Percentiles rank a stretch among this genome's conserved stretches.
phyloP scores from a whole-genome alignment of 2,888 invertebrate species.

The Strigamia transsilvanica region DNA sequence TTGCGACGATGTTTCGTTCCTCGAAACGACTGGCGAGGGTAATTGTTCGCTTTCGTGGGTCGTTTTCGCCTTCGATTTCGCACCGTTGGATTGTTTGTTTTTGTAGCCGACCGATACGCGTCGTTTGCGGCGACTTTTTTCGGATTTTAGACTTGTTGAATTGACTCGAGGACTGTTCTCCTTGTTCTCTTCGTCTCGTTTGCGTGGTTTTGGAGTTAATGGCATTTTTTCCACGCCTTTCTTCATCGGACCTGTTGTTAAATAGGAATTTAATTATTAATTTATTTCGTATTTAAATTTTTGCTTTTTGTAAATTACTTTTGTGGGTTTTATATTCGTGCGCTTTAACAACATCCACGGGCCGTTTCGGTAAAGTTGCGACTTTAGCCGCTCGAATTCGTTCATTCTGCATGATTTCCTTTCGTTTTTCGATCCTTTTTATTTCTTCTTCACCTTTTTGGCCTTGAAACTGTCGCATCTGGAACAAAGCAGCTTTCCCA shows the following conservation, averaged over 20 bases:
- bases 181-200: neutral
- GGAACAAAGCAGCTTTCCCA: neutral
- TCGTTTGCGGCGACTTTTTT: neutral
- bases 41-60: neutral
- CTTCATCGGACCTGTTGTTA: neutral
- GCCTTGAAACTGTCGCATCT: constrained; percentile 5
- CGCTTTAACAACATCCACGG: neutral
- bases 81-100: neutral
- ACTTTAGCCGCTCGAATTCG: neutral
- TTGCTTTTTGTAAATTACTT: neutral
- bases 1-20: neutral
- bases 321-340: neutral
- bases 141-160: neutral
- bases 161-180: neutral
- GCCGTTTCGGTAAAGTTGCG: neutral
- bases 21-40: neutral
- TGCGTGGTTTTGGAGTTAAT: neutral
- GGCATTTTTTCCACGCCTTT: neutral
- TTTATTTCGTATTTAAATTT: neutral
- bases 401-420: constrained; percentile 4
- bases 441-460: neutral
- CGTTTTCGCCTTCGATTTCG: neutral
- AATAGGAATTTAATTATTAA: neutral
- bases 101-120: constrained; percentile 17
- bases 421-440: neutral